Conservation (phyloP, 1,140 invertebrate genomes). For the Papilio glaucus region DNA sequence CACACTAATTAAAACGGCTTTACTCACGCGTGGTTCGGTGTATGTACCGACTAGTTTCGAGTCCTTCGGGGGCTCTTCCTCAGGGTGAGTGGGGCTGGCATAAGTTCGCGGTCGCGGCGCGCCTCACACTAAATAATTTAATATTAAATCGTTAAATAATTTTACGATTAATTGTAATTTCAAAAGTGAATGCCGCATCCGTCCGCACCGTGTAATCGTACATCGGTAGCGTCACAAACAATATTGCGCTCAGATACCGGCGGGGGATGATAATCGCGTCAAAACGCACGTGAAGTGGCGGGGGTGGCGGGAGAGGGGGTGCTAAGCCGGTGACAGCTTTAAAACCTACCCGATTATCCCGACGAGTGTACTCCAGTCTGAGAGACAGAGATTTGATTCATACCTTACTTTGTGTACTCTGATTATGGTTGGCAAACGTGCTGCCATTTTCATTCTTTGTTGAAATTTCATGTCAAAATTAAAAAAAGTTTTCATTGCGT, state of each 20-base stretch:
- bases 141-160: no score
- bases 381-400: slow-evolving; percentile 71
- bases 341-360: slow-evolving; percentile 79
- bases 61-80: no score
- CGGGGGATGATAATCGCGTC: slow-evolving; percentile 82
- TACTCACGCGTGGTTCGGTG: no score
- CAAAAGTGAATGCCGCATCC: no score
- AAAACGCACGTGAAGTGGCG: slow-evolving; percentile 79
- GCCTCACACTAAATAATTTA: no score
- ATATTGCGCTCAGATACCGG: slow-evolving; percentile 79
- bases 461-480: not conserved
- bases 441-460: slow-evolving; percentile 22
- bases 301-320: slow-evolving; percentile 45
- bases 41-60: no score
- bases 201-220: slow-evolving; percentile 39
- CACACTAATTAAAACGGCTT: no score
- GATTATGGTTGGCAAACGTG: slow-evolving; percentile 9
- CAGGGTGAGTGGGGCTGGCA: no score
- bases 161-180: no score
- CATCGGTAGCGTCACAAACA: slow-evolving; percentile 61
- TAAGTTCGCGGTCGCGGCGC: no score
- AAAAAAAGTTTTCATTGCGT: slow-evolving; percentile 7
- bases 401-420: slow-evolving; percentile 34
- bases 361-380: slow-evolving; percentile 67
- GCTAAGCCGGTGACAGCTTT: slow-evolving; percentile 79